Evolutionary conservation across 2,113 vertebrate species (phyloP), one percentile per base, ranked within the genome.

Genomic region (Verasper variegatus): DNA sequence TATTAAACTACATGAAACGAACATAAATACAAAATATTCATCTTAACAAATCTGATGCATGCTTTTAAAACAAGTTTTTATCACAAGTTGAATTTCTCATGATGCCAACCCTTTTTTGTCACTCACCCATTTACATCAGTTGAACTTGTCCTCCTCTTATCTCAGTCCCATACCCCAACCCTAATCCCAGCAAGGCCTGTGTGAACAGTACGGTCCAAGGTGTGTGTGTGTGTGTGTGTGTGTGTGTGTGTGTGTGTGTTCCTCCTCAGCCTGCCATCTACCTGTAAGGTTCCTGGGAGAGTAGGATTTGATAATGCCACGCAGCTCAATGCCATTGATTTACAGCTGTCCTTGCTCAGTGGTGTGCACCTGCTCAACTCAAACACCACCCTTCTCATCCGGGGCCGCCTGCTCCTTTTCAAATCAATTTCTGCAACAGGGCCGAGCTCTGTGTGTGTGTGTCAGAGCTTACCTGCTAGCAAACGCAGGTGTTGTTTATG

Each of bases 311-410:
- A 86, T 79, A 62, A 86, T 84, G 80, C 63, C 75, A 71, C 64
- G 68, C 73, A 59, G 78, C 63, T 81, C 77, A 58, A 17, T 80
- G 69, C 40, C 63, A 87, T 77, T 90, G 90, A 91, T 90, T 89
- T 89, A 90, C 78, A 21, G 64, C 76, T 72, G 68, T 78, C 83
- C 76, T 80, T 61, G 75, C 71, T 61, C 76, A 26, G 65, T 20
- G 60, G 73, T 58, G 20, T 26, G 18, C 20, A 4, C 74, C 81
- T 55, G 66, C 82, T 75, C 76, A 64, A 59, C 71, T 87, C 66
- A 76, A 58, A 71, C 76, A 63, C 66, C 23, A 54, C 51, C 51
- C 51, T n/a, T 24, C 78, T 82, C 71, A 79, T 87, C 73, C 76
- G 49, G 71, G 81, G 74, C 81, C 64, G 55, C 56, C 74, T 4